phyloP scores from a whole-genome alignment of 2,797 vertebrate genomes.

The Furcifer pardalis region DNA sequence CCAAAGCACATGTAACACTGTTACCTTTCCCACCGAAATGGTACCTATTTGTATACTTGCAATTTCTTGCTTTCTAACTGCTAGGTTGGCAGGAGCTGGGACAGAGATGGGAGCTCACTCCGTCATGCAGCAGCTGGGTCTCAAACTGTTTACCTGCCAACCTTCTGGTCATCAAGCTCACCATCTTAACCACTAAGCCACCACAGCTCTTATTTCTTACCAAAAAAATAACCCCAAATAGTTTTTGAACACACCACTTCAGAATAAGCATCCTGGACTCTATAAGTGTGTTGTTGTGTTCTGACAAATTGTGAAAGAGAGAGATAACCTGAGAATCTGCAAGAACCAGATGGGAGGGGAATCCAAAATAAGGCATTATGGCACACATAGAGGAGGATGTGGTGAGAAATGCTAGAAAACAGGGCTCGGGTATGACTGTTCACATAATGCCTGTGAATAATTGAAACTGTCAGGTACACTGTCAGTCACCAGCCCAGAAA shows the following conservation, averaged over 20 bases:
- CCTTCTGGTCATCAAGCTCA: no score
- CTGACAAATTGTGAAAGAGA: background rate
- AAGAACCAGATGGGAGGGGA: background rate
- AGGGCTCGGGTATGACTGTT: background rate
- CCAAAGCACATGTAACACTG: no score
- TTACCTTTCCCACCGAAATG: no score
- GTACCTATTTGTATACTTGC: no score
- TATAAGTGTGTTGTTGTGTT: background rate
- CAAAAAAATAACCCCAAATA: no score
- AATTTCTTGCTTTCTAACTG: no score
- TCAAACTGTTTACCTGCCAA: no score
- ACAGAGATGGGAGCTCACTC: no score
- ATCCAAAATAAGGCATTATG: constrained; percentile 7
- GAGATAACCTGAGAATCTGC: background rate
- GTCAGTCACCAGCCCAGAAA: constrained; percentile 19
- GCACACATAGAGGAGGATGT: background rate
- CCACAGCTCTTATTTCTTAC: no score
- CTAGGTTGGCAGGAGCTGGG: no score
- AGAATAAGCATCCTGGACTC: background rate
- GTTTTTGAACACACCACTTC: background rate
- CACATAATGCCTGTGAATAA: constrained; percentile 4
- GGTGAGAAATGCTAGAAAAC: background rate
- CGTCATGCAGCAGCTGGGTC: no score
- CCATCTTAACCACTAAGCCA: no score
- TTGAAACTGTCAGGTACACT: background rate